Evolutionary conservation across 2,113 vertebrate genomes (phyloP), one percentile per base, ranked within the genome.

Genomic region (Panthera uncia): DNA sequence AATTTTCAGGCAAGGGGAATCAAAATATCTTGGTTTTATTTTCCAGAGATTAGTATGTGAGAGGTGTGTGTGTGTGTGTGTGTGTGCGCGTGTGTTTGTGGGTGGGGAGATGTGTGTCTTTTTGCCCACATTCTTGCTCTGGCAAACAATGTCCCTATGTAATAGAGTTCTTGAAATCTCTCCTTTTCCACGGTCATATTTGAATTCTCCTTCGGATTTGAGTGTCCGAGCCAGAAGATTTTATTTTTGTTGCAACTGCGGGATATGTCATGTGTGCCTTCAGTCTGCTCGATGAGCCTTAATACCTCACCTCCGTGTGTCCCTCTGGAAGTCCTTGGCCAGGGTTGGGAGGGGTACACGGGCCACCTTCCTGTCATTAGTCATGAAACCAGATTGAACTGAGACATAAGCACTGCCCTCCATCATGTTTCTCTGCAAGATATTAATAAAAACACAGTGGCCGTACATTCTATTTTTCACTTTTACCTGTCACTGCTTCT

Each of bases 1-100:
- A 97, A 92, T 97, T 98, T 93, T 92, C 88, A 97, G 95, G 74
- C 61, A 61, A n/a, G 76, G 36, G 93, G 71, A 66, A 81, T 57
- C 97, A 85, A 66, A 93, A 97, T 89, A 79, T 83, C 97, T 96
- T 71, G 80, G 31, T 92, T 96, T 78, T 89, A 29, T 95, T 98
- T 98, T 97, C 63, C 94, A 13, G 27, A 94, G 84, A 96, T 97
- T 90, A 94, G 78, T 81, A 55, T 52, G 89, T 76, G 65, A 92
- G 91, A 45, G 31, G 15, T 18, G 0, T 48, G 5, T 76, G 73
- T 76, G 84, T 96, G n/a, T 90, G 41, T 81, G n/a, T 92, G 11
- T 50, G n/a, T 27, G 11, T 74, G 48, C 36, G n/a, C 33, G 5
- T 15, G 19, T 55, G 11, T 78, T 38, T 45, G n/a, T 36, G 50